Conservation (phyloP, 1,140 invertebrate species). For the Heliconius melpomene region DNA sequence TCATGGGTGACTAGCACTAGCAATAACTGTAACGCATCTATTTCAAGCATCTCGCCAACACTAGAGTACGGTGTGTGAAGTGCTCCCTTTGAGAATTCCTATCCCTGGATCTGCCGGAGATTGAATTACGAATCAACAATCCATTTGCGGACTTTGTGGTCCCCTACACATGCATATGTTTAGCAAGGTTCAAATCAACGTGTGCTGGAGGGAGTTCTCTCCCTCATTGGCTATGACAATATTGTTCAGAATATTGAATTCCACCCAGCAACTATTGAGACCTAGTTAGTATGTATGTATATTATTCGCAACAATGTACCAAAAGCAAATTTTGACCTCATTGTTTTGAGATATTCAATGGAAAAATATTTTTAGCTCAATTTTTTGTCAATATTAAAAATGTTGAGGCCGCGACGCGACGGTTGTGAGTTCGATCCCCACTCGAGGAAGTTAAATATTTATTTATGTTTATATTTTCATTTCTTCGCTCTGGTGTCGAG, state of each 20-base stretch:
- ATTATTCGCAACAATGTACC: not conserved
- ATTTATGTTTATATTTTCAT: too few relatives aligned
- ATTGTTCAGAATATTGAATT: not conserved
- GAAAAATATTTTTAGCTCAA: too few relatives aligned
- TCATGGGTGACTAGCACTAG: slow-evolving; percentile 48
- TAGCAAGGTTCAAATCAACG: not conserved
- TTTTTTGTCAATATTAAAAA: not conserved
- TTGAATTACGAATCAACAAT: slow-evolving; percentile 56
- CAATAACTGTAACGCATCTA: slow-evolving; percentile 46
- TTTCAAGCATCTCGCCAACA: slow-evolving; percentile 30
- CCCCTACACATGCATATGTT: slow-evolving; percentile 15
- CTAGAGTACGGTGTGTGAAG: slow-evolving; percentile 33
- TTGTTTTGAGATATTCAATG: not conserved
- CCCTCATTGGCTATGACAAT: not conserved
- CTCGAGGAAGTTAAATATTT: too few relatives aligned
- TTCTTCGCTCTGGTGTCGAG: too few relatives aligned
- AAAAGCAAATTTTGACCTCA: not conserved
- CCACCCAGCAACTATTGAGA: not conserved
- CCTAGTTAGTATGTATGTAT: not conserved
- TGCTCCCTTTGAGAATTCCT: slow-evolving; percentile 40
- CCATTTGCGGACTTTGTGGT: slow-evolving; percentile 28
- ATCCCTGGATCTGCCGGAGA: slow-evolving; percentile 49
- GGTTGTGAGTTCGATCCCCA: too few relatives aligned
- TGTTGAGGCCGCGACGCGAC: not conserved
- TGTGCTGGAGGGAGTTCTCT: not conserved